Evolutionary conservation across 2,113 vertebrate genomes (phyloP).

Genomic region (Muntiacus reevesi): DNA sequence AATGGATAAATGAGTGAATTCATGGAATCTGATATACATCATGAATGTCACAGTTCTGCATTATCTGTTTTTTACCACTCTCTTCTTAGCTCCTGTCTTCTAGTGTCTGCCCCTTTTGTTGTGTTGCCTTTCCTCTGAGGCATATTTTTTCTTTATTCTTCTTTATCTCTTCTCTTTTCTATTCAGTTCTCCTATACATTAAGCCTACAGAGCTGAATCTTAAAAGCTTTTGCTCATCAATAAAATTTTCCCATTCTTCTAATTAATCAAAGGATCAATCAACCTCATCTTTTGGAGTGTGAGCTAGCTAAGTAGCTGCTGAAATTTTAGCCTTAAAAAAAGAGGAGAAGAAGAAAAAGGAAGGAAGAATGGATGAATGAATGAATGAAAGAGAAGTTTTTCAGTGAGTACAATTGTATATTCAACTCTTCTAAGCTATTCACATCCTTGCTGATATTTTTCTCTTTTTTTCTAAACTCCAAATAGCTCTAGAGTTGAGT

Average conservation of each 20-base stretch:
- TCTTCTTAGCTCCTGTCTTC: not conserved
- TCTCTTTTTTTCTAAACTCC: not conserved
- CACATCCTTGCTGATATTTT: not conserved
- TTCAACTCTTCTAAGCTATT: not conserved
- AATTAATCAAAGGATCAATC: not conserved
- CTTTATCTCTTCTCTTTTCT: not conserved
- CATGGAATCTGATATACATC: not conserved
- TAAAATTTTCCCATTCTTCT: not conserved
- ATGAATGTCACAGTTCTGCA: not conserved
- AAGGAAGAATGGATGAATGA: accelerated
- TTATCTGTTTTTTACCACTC: not conserved
- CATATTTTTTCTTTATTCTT: not conserved
- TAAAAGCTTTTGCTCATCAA: not conserved
- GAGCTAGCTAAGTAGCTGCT: not conserved
- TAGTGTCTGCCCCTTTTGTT: not conserved
- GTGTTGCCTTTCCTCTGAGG: not conserved
- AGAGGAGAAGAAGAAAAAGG: not conserved
- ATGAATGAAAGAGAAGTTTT: not conserved
- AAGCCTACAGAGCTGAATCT: not conserved
- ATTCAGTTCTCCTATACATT: not conserved
- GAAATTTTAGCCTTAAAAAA: not conserved
- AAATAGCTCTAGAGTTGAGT: not conserved
- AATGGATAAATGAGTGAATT: not conserved
- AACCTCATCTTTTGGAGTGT: not conserved
- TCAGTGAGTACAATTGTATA: not conserved